These are phyloP conservation scores for Hyposoter dolosus DNA, from an alignment of 2,888 invertebrate species.

Conservation along the genomic window DNA sequence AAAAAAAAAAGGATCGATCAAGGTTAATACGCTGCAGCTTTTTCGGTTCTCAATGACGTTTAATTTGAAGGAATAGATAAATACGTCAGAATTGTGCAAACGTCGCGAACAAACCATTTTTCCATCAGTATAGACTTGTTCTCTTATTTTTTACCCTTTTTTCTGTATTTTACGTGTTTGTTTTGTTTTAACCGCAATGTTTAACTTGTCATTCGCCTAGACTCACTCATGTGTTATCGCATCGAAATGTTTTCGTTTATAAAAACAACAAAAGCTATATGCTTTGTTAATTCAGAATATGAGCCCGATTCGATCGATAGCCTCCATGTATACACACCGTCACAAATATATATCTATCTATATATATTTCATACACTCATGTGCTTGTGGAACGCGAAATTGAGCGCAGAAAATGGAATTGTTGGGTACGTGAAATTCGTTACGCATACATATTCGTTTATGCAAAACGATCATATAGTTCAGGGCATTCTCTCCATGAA, in stretches of 20 bases:
- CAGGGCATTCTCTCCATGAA: conserved; percentile 43
- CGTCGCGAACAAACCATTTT: not conserved
- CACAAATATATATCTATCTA: not conserved
- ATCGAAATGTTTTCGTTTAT: conserved; percentile 47
- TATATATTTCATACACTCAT: conserved; percentile 32
- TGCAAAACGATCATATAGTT: conserved; percentile 60
- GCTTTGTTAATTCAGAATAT: conserved; percentile 54
- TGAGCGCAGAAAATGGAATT: conserved; percentile 57
- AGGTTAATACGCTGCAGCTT: conserved; percentile 14
- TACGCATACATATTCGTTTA: conserved; percentile 49
- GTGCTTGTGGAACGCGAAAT: conserved; percentile 51
- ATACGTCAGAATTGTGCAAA: not conserved
- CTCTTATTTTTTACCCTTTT: conserved; percentile 5
- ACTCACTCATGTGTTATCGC: conserved; percentile 31
- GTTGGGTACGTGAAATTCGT: conserved; percentile 42
- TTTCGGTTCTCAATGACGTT: conserved; percentile 20
- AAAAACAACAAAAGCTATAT: conserved; percentile 37
- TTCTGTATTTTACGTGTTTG: not conserved
- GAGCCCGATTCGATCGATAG: conserved; percentile 30
- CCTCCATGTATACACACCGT: not conserved
- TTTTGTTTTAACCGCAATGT: not conserved
- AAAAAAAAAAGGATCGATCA: conserved; percentile 4
- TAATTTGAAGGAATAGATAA: not conserved
- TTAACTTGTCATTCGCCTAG: conserved; percentile 8
- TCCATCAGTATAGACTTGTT: conserved; percentile 36